phyloP scores from a whole-genome alignment of 2,113 vertebrate species.

The Oreochromis aureus region DNA sequence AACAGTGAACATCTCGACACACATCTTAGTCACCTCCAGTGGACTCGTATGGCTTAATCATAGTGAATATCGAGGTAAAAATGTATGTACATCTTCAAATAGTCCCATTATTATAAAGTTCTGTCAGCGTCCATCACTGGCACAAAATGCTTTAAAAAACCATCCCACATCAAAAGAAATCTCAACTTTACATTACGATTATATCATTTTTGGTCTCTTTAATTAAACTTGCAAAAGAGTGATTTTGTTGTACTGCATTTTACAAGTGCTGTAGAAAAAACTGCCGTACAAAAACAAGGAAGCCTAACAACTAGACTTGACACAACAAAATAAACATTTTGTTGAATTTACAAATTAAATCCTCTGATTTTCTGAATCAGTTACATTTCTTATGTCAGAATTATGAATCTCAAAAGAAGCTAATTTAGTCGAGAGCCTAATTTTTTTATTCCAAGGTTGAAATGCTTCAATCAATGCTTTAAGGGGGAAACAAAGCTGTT shows the following conservation, averaged over 20 bases:
- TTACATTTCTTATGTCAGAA: neutral
- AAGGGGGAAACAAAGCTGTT: rapidly evolving
- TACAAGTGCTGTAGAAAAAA: conserved; percentile 3
- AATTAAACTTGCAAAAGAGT: neutral
- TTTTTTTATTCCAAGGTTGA: neutral
- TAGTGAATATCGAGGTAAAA: neutral
- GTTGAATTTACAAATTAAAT: neutral
- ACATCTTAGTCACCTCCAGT: neutral
- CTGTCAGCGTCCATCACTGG: neutral
- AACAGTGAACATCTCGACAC: neutral
- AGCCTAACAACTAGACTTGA: neutral
- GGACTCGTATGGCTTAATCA: neutral
- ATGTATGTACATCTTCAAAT: neutral
- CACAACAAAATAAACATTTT: neutral
- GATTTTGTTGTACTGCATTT: neutral
- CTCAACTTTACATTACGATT: conserved; percentile 2
- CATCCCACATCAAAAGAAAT: neutral
- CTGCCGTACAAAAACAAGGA: neutral
- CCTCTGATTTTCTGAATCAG: neutral
- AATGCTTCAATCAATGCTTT: neutral
- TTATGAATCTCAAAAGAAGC: neutral
- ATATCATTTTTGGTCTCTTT: conserved; percentile 29
- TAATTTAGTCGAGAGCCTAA: neutral
- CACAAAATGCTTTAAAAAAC: neutral
- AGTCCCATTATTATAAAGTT: neutral